Evolutionary conservation across 2,888 invertebrate species (phyloP), one percentile per base, ranked within the genome.

Genomic region (Graphium colonna): DNA sequence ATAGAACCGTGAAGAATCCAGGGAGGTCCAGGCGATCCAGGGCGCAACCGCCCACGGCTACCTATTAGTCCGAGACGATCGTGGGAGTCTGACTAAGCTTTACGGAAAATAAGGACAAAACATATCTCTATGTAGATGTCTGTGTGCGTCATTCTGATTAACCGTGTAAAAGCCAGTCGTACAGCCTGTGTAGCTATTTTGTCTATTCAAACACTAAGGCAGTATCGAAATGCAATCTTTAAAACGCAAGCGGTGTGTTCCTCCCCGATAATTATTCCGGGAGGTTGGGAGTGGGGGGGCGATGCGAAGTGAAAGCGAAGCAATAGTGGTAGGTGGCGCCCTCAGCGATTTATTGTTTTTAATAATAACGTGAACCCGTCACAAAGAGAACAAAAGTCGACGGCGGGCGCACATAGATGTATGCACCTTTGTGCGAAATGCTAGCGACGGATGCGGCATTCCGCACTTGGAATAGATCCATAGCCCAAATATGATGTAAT

Each of bases 271-370:
- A 73, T 75, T 73, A 74, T 67, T 46, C 44, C 36, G 45, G 52
- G 61, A 49, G 53, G 58, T 59, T 62, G 59, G 62, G 56, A 50
- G 53, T 61, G 60, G 55, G 63, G 63, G 66, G 67, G 68, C 65
- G 67, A 70, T 72, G 77, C 73, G 78, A 80, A 82, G 81, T 82
- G 82, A 84, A 83, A 85, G 79, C 80, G 75, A 75, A 79, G 83
- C 83, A 82, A 84, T 86, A 85, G 85, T 84, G 79, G 82, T 83
- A 83, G 82, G 82, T 84, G 79, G 82, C 78, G 82, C 82, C 79
- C 83, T 81, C 84, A 77, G 84, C 87, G 86, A 90, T 89, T 90
- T 90, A 89, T 90, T 88, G 89, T 88, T 89, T 89, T 89, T 88
- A 90, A 89, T 90, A 90, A 90, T 89, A 88, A 86, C 86, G 86